These are phyloP conservation scores for Falco biarmicus DNA, from an alignment of 2,797 vertebrate genomes.

Conservation along the genomic window DNA sequence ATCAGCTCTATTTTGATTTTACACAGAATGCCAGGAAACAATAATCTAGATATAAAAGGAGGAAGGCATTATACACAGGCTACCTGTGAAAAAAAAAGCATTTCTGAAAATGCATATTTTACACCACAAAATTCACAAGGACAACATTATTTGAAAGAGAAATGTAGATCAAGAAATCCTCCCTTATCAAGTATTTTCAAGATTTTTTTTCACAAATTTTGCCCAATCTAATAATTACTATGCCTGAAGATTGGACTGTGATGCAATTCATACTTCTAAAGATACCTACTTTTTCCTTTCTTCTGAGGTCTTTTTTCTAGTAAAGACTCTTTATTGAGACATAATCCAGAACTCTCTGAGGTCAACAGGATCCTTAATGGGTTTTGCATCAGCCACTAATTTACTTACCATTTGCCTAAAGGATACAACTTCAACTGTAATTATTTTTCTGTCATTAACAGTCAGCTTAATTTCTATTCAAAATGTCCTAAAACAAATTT, in stretches of 20 bases:
- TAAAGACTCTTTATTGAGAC: not conserved
- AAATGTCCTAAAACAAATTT: conserved; percentile 10
- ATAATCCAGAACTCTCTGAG: conserved; percentile 4
- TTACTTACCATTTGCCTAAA: conserved; percentile 12
- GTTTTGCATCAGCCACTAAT: conserved; percentile 9
- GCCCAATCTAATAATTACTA: not conserved
- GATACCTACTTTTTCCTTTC: not conserved
- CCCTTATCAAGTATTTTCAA: not conserved
- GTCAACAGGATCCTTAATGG: not conserved
- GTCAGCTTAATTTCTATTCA: not conserved
- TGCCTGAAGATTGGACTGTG: not conserved
- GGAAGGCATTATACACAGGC: not conserved
- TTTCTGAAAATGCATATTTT: not conserved
- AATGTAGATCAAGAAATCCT: not conserved
- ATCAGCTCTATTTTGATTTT: not conserved
- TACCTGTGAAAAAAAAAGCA: not conserved
- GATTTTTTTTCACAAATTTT: not conserved
- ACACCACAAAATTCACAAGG: not conserved
- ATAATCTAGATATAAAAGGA: not conserved
- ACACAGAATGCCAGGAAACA: not conserved
- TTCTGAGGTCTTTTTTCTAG: not conserved
- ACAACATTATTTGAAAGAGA: not conserved
- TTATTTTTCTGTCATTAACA: conserved; percentile 45
- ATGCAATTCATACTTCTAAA: not conserved
- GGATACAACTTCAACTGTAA: not conserved